phyloP scores from a whole-genome alignment of 2,888 invertebrate genomes.

The Oxystoma pomonae region DNA sequence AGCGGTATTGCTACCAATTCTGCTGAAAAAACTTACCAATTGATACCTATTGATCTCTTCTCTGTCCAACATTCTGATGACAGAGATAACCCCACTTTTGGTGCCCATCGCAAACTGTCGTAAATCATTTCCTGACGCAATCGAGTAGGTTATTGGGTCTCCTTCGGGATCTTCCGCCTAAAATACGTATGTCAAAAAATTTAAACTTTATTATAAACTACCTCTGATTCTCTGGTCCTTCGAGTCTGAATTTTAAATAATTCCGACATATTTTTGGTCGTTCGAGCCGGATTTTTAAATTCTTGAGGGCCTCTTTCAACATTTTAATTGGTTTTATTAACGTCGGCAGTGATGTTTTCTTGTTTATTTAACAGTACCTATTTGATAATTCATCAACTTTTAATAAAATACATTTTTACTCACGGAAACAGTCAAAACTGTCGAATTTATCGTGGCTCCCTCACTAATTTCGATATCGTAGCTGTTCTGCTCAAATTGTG shows the following conservation, averaged over 20 bases:
- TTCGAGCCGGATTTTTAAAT: no score
- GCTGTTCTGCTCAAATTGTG: constrained; percentile 74
- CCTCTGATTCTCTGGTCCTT: no score
- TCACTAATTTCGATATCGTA: constrained; percentile 88
- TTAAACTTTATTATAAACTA: neutral
- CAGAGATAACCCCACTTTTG: constrained; percentile 83
- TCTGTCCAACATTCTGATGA: constrained; percentile 78
- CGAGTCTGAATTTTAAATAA: no score
- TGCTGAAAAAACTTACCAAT: constrained; percentile 54
- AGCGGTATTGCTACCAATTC: neutral
- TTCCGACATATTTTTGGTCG: no score
- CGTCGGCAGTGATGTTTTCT: no score
- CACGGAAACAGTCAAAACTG: constrained; percentile 73
- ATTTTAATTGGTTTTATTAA: no score
- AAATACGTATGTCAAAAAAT: neutral
- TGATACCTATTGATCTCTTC: constrained; percentile 88
- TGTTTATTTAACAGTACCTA: neutral
- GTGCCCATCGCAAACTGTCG: constrained; percentile 82
- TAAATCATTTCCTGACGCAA: constrained; percentile 85
- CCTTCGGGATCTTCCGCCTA: constrained; percentile 87
- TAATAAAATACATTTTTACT: constrained; percentile 32
- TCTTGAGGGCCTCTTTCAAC: no score
- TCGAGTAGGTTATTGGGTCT: constrained; percentile 80
- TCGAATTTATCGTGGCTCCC: constrained; percentile 83
- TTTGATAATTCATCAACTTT: neutral